Conservation (phyloP, 1,140 invertebrate species). For the Hydropsyche tenuis region DNA sequence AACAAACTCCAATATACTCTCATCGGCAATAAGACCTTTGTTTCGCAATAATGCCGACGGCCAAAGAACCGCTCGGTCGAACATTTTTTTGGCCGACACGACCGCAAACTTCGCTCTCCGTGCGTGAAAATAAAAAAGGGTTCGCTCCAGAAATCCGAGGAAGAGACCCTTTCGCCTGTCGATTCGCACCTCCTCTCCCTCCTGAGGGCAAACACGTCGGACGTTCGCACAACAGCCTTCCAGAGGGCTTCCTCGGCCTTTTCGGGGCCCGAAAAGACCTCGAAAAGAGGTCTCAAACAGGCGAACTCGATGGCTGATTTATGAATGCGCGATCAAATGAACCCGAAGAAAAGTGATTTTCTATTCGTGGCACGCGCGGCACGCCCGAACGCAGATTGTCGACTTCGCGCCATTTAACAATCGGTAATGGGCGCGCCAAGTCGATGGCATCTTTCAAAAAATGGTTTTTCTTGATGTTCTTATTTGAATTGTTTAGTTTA, state of each 20-base stretch:
- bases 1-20: slow-evolving; percentile 4
- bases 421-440: slow-evolving; percentile 5
- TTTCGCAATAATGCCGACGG: not conserved
- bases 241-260: not conserved
- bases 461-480: not conserved
- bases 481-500: not conserved
- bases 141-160: not conserved
- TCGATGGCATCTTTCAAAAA: no score
- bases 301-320: slow-evolving; percentile 28
- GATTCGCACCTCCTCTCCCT: slow-evolving; percentile 20
- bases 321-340: slow-evolving; percentile 38
- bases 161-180: slow-evolving; percentile 20
- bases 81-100: no score
- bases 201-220: slow-evolving; percentile 6
- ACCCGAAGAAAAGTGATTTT: slow-evolving; percentile 37
- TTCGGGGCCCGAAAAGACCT: not conserved
- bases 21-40: slow-evolving; percentile 18
- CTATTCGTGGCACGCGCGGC: slow-evolving; percentile 11
- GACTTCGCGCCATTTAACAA: slow-evolving; percentile 27
- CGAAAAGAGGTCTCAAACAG: slow-evolving; percentile 26
- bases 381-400: slow-evolving; percentile 23
- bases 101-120: not conserved
- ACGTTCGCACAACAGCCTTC: slow-evolving; percentile 28
- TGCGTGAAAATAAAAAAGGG: slow-evolving; percentile 7
- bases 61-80: no score